Base-by-base conservation (phyloP, 2,797 vertebrate species). In the Gymnocypris eckloni region DNA sequence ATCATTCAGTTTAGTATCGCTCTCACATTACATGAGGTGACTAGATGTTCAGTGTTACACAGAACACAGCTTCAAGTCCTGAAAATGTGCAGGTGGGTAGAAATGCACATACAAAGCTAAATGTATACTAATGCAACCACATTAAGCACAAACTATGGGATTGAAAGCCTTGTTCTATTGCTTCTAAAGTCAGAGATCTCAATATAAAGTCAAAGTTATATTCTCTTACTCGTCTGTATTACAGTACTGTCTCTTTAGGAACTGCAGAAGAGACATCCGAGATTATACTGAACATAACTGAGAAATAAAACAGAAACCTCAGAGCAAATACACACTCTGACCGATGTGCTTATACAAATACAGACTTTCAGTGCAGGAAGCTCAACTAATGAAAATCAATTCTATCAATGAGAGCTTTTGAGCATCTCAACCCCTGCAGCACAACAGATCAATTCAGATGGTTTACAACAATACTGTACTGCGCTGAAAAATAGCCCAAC, bases 391-490 rank as follows among this genome's bases (percentile, higher is more conserved):
- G n/a, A 48, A 73, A 50, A 73, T 50, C 71, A 48, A 9, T 72
- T 28, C n/a, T 48, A 25, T 43, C 69, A 25, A n/a, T 45, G 41
- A 50, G 71, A 48, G n/a, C 43, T 50, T 50, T 5, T 28, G 43
- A 9, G 13, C 4, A 50, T 73, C 71, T 73, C 71, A 73, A 28
- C n/a, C 71, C 28, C 71, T 73, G 71, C 45, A 50, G 45, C 71
- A 73, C 45, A 50, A 73, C n/a, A 28, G 15, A 73, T 33, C n/a
- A 18, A 18, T 48, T 9, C 45, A 72, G 22, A 48, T 16, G 70
- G n/a, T 28, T 48, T 50, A 28, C 13, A 48, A 1, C n/a, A 4
- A 50, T 18, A 50, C n/a, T 28, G 43, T 4, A 28, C 43, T 48
- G n/a, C 4, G 25, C 16, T 54, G 10, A 76, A 54, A 76, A 12